Conservation (phyloP, 2,113 vertebrate genomes). For the Chamaea fasciata region DNA sequence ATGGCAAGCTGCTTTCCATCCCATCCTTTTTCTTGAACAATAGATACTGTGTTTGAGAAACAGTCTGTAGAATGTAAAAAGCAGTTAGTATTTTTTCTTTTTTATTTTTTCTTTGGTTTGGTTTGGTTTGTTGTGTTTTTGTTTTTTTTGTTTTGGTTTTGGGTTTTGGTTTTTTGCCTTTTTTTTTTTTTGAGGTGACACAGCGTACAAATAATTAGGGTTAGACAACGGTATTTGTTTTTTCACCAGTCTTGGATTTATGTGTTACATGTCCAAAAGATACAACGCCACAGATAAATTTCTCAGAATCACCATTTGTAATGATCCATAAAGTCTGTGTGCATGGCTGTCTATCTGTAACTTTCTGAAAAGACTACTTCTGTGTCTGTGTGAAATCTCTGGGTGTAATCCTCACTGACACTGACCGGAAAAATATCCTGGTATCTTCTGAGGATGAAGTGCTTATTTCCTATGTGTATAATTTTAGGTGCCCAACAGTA, state of each 20-base stretch:
- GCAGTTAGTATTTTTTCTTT: neutral
- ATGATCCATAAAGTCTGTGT: neutral
- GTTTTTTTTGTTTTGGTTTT: neutral
- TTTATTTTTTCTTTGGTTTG: neutral
- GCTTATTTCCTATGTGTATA: neutral
- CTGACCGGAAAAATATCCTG: neutral
- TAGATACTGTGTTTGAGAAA: neutral
- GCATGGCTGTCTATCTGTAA: neutral
- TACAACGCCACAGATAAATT: neutral
- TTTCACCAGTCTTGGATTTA: neutral
- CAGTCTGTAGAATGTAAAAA: neutral
- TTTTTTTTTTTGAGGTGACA: neutral
- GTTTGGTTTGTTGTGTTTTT: too few species aligned
- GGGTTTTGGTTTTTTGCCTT: too few species aligned
- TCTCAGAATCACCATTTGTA: neutral
- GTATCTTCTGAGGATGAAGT: neutral
- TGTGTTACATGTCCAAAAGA: neutral
- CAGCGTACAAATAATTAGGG: neutral
- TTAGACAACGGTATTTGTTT: neutral
- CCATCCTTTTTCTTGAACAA: neutral
- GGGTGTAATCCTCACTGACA: neutral
- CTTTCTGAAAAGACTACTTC: neutral
- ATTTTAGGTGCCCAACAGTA: neutral
- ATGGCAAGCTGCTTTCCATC: neutral
- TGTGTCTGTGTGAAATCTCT: neutral